Base-by-base conservation (phyloP, 2,113 vertebrate species). In the Suncus etruscus region DNA sequence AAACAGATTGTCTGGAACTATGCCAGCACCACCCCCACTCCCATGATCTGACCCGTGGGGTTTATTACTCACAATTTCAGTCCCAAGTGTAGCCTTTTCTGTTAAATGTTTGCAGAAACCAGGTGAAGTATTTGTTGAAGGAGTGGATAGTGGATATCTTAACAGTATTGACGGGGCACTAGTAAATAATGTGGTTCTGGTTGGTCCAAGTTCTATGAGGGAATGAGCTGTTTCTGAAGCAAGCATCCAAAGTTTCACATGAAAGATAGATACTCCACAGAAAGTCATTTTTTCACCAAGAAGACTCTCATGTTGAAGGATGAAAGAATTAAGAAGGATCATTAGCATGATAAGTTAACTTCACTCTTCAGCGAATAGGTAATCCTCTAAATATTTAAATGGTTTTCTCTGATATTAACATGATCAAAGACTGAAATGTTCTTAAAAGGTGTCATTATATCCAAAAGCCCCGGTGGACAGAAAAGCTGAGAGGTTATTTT, bases 1-100 rank as follows among this genome's bases (percentile, higher is more conserved):
- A 95, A 97, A 83, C 92, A 96, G 77, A 96, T 86, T 86, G 79
- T 72, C 22, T 94, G 95, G 92, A 94, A 83, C 24, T 47, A 6
- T 58, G 61, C 83, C 82, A 89, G 69, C 66, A 54, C 66, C 31
- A 39, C 31, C 31, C 31, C 31, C 2, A 3, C n/a, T 16, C 15
- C 31, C 5, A 20, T 6, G 51, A 51, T 61, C 31, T 24, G 48
- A 16, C 54, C 1, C 11, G 77, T 25, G 83, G 16, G n/a, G 39
- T 73, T 91, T 15, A 2, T 0, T 54, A 50, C 51, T 68, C 93
- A 89, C n/a, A 6, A 11, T 66, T 92, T 93, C 31, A n/a, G 81
- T 87, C 68, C 78, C 89, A 79, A 92, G 78, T 69, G 84, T 79
- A 83, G 69, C 90, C 93, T 94, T 65, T 63, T 50, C 72, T 69